Conservation (phyloP, 2,113 vertebrate species). For the Phocoena phocoena region DNA sequence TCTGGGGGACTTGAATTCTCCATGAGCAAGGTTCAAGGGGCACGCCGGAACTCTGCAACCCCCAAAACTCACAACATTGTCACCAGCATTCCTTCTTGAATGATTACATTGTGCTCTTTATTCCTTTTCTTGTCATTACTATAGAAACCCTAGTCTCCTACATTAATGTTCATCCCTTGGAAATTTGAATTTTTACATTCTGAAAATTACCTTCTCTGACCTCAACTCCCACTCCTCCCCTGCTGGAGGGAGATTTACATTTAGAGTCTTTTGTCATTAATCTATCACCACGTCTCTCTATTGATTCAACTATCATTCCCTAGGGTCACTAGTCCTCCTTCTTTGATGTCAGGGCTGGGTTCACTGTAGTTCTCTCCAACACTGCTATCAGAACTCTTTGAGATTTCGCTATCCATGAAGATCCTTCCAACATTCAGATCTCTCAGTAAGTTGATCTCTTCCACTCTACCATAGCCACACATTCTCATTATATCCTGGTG, state of each 20-base stretch:
- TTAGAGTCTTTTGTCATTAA: neutral
- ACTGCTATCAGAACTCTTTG: neutral
- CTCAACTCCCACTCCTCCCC: neutral
- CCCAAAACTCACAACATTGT: neutral
- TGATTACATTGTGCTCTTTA: neutral
- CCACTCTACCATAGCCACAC: neutral
- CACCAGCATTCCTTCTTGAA: neutral
- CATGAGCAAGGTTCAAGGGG: neutral
- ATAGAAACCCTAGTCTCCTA: neutral
- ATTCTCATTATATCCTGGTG: neutral
- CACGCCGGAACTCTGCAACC: neutral
- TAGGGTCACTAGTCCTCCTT: neutral
- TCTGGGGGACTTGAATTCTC: neutral
- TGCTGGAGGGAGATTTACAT: neutral
- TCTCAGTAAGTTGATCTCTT: neutral
- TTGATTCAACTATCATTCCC: neutral
- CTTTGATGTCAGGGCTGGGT: neutral
- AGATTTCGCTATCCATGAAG: neutral
- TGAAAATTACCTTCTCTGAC: neutral
- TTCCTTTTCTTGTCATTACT: neutral
- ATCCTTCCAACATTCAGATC: neutral
- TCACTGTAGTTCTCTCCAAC: neutral
- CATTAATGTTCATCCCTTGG: neutral
- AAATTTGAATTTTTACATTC: neutral
- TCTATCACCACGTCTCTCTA: neutral